Evolutionary conservation across 2,797 vertebrate species (phyloP), one percentile per base, ranked within the genome.

Genomic region (Sciurus vulgaris): DNA sequence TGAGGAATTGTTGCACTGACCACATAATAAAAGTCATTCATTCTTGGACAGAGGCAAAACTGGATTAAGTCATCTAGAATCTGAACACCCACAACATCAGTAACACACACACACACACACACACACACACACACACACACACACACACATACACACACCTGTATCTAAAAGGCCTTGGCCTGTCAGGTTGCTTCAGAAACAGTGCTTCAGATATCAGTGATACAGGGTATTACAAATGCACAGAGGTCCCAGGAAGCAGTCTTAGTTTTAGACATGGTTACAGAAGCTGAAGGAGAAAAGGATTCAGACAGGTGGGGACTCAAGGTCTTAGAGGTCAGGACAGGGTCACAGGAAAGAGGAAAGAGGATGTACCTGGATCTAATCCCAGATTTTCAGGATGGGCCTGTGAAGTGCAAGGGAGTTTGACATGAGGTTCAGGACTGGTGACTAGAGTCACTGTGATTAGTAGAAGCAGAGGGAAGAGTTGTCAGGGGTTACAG

Each of bases 11-110:
- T 41, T 35, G 13, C 24, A 92, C 5, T 28, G 85, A 61, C 17
- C 61, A 73, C 59, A 81, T 8, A 74, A 38, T 30, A 85, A 82
- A 93, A 85, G 28, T 51, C 70, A 54, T 81, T 85, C 87, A 82
- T 93, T 65, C 30, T 59, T 47, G 67, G 44, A 59, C 38, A 54
- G 76, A 82, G 38, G 33, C 18, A 84, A 93, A 22, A 84, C 20
- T 93, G 76, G 56, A 67, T 91, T 41, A 97, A 44, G 65, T 20
- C 65, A 74, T 91, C 26, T 41, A 59, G 91, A 91, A 84, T 61
- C 11, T 22, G 94, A 78, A 61, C 9, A 89, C 49, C n/a, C 41
- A 85, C 28, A 65, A 20, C 44, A 79, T 69, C 79, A 38, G 18
- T 72, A 47, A 47, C 38, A 38, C 38, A 38, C 38, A 38, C 38